These are phyloP conservation scores for Hypercompe scribonia DNA, from an alignment of 2,888 invertebrate species.

Conservation along the genomic window DNA sequence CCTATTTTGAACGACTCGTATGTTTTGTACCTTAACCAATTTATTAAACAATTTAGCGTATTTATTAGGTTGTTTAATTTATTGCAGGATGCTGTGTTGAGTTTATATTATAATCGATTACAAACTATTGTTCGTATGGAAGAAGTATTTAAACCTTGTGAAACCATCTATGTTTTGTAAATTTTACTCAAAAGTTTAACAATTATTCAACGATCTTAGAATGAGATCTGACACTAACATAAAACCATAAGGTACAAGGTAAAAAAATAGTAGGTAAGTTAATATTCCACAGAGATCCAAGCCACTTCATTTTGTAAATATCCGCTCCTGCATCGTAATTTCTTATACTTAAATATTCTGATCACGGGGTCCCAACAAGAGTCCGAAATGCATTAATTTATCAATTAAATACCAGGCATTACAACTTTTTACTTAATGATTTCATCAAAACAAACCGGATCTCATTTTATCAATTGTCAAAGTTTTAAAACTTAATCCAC, in stretches of 20 bases:
- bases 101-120: too few relatives aligned
- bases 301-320: slow-evolving; percentile 9
- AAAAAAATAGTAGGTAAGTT: slow-evolving; percentile 3
- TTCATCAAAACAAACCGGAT: slow-evolving; percentile 79
- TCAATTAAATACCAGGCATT: slow-evolving; percentile 58
- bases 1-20: neutral
- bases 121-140: neutral
- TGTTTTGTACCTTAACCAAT: neutral
- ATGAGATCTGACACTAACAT: neutral
- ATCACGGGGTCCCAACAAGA: slow-evolving; percentile 22
- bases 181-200: neutral
- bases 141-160: neutral
- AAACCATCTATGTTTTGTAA: neutral
- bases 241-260: neutral
- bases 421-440: slow-evolving; percentile 78
- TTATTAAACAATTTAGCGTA: too few relatives aligned
- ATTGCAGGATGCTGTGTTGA: too few relatives aligned
- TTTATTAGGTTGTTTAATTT: too few relatives aligned
- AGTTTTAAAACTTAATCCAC: slow-evolving; percentile 86
- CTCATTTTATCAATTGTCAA: slow-evolving; percentile 84
- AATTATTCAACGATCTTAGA: neutral
- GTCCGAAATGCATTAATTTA: slow-evolving; percentile 44
- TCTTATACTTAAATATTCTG: slow-evolving; percentile 35
- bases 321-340: slow-evolving; percentile 5
- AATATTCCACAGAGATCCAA: slow-evolving; percentile 15